phyloP scores from a whole-genome alignment of 2,888 invertebrate species.

The Saturnia japonica region DNA sequence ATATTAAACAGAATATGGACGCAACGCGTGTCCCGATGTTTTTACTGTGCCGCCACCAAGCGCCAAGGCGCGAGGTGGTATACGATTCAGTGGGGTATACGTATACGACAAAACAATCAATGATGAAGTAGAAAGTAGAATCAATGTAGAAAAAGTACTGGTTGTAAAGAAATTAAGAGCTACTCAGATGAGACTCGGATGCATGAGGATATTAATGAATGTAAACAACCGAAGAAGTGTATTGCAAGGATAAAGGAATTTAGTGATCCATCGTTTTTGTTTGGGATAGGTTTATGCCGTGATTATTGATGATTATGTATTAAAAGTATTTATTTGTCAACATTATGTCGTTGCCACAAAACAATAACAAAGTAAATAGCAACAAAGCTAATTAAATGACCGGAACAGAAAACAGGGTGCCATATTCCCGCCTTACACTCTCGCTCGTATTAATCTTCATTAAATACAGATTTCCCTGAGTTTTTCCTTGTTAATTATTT shows the following conservation, averaged over 20 bases:
- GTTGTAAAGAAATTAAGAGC: neutral
- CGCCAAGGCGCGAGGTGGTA: too few relatives aligned
- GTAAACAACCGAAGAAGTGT: neutral
- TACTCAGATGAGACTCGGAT: neutral
- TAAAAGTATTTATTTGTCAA: neutral
- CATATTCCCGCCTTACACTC: neutral
- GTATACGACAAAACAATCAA: too few relatives aligned
- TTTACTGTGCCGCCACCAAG: too few relatives aligned
- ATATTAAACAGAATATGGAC: too few relatives aligned
- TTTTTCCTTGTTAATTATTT: conserved; percentile 5
- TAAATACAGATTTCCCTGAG: conserved; percentile 12
- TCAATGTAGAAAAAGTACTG: neutral
- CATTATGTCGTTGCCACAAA: neutral
- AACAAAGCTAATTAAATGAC: conserved; percentile 24
- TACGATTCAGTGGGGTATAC: too few relatives aligned
- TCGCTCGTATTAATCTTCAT: conserved; percentile 12
- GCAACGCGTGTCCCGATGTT: too few relatives aligned
- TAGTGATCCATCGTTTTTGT: neutral
- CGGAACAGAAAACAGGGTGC: conserved; percentile 16
- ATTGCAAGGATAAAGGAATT: neutral
- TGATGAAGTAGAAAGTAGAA: neutral
- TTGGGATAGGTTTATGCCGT: neutral
- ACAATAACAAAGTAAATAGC: conserved; percentile 26
- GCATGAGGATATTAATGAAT: neutral
- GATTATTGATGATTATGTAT: neutral